Base-by-base conservation (phyloP, 1,140 invertebrate species). In the Scylla paramamosain region DNA sequence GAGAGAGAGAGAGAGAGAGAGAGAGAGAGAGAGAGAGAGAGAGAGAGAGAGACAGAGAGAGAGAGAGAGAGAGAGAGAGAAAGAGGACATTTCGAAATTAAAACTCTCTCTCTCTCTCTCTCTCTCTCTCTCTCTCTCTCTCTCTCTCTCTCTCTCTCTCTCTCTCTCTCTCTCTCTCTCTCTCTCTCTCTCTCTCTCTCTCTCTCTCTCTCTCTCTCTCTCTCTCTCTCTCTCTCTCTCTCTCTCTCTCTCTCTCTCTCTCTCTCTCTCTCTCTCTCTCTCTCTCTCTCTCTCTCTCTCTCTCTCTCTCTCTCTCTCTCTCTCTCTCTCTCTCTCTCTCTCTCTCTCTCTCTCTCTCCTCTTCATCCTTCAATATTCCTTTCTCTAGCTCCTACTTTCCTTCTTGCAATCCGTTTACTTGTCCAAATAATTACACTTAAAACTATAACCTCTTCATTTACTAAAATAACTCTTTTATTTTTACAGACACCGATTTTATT, bases 201-300 rank as follows among this genome's bases (percentile, higher is more conserved):
- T 88, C 31, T 14, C 10, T 12, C 45, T 0, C 28, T 31, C 6
- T 29, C 4, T 46, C 32, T 8, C 45, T 46, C 20, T 25, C 20
- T 88, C 16, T 88, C 31, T 88, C 0, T 32, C 20, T 25, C 20
- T 25, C 20, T 67, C 20, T 67, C 20, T 25, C 59, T 67, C 59
- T 67, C 59, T 67, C 20, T 67, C 59, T 67, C 31, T 88, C 4
- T 88, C n/a, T 88, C 4, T 88, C 31, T 32, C n/a, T 88, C 3
- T 88, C n/a, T 88, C 86, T 88, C 4, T 88, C 31, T 88, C 4
- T 88, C 31, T 88, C 32, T 88, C 31, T 31, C 20, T 88, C 86
- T 88, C 86, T 88, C 86, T 88, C 28, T 32, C 86, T 88, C 86
- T 88, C 86, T 88, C 86, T 88, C 28, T 88, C 28, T 32, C 86